A percentile compares a stretch with the other conserved stretches of the same genome.
Conservation (phyloP, 2,113 vertebrate genomes). For the Fukomys damarensis region DNA sequence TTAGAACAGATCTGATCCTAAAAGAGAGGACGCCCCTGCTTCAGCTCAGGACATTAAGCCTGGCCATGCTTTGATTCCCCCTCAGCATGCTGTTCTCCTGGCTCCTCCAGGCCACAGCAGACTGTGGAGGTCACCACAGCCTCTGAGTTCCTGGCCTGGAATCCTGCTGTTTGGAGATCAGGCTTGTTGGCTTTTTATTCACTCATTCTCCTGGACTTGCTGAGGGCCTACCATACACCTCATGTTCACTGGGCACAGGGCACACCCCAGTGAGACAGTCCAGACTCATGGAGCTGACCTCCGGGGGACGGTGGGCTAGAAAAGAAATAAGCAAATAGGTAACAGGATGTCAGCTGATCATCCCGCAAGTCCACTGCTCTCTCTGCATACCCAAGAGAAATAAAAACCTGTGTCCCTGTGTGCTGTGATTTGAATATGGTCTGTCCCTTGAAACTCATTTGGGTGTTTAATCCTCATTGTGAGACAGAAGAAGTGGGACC, state of each 20-base stretch:
- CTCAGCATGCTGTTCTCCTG: fast-evolving
- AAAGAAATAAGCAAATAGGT: neutral
- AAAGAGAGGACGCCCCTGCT: neutral
- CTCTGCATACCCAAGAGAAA: neutral
- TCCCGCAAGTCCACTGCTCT: neutral
- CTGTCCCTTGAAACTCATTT: neutral
- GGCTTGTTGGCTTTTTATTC: neutral
- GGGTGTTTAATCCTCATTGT: neutral
- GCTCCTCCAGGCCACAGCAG: neutral
- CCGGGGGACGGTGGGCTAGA: neutral
- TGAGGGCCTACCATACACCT: fast-evolving
- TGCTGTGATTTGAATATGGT: neutral
- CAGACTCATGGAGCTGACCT: neutral
- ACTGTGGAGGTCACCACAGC: neutral
- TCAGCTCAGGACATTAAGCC: neutral
- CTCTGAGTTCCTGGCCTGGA: neutral
- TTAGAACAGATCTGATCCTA: neutral
- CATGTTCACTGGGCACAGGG: fast-evolving
- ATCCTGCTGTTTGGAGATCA: neutral
- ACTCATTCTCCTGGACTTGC: neutral
- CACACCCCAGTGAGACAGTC: neutral
- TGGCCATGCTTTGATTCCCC: neutral
- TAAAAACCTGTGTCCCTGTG: neutral
- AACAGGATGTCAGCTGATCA: neutral
- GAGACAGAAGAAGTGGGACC: neutral